Conservation (phyloP, 92 coral and sea anemone genomes). For the Porites rus region DNA sequence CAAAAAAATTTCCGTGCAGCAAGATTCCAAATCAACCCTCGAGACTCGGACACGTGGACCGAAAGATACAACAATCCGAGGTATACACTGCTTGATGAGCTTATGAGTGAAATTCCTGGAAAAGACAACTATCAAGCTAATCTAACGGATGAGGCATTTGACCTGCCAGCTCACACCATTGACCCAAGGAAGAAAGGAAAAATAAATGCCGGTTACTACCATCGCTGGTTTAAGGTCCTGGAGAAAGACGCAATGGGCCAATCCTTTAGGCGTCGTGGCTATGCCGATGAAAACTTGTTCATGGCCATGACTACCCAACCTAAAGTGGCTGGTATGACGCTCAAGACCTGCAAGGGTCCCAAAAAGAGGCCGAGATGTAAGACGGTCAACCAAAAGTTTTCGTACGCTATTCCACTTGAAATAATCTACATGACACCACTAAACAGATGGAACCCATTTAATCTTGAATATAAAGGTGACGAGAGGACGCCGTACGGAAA, state of each 20-base stretch:
- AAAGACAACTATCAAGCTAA: constrained; percentile 84
- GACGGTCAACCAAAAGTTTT: constrained; percentile 67
- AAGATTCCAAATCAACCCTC: constrained; percentile 74
- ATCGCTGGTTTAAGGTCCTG: constrained; percentile 86
- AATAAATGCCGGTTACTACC: constrained; percentile 81
- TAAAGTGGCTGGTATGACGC: constrained; percentile 84
- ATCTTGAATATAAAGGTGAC: constrained; percentile 82
- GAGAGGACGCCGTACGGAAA: constrained; percentile 50
- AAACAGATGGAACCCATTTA: constrained; percentile 88
- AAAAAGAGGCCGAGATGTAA: constrained; percentile 45
- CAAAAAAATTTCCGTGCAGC: constrained; percentile 64
- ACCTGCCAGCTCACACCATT: constrained; percentile 65
- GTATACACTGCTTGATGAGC: constrained; percentile 51
- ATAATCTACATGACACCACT: constrained; percentile 92
- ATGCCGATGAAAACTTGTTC: constrained; percentile 79
- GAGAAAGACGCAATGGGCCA: constrained; percentile 90
- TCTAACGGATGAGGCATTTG: constrained; percentile 82
- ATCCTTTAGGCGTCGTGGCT: constrained; percentile 87
- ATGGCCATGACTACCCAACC: constrained; percentile 96
- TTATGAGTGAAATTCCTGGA: constrained; percentile 85
- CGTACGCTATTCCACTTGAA: constrained; percentile 95
- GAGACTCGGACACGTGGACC: constrained; percentile 42
- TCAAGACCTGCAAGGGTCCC: constrained; percentile 53
- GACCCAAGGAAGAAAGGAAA: constrained; percentile 68
- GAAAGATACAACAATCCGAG: constrained; percentile 41